A percentile compares a stretch with the other conserved stretches of the same genome.
Conservation (phyloP, 1,140 invertebrate species). For the Lepidostoma basale region DNA sequence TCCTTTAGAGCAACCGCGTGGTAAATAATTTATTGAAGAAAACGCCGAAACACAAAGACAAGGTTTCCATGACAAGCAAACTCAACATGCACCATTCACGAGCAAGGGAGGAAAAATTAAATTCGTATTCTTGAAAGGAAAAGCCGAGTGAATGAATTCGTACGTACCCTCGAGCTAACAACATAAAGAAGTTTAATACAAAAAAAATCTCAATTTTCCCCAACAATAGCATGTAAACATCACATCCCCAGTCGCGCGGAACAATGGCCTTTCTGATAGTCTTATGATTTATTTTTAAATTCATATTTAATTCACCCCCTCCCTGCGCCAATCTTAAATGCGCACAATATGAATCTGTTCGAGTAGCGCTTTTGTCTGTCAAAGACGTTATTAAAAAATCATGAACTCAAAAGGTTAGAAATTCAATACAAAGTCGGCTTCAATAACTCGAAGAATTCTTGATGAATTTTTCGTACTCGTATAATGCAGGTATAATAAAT, state of each 20-base stretch:
- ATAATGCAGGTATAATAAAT: no score
- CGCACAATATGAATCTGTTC: constrained; percentile 23
- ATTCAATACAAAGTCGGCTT: constrained; percentile 15
- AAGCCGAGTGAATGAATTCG: constrained; percentile 42
- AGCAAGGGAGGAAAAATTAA: constrained; percentile 40
- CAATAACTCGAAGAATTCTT: no score
- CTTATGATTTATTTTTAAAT: constrained; percentile 39
- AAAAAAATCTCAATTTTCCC: constrained; percentile 45
- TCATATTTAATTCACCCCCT: constrained; percentile 38
- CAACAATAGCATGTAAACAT: constrained; percentile 46
- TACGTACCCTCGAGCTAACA: constrained; percentile 14
- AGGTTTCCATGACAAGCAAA: constrained; percentile 43
- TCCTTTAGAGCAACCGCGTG: no score
- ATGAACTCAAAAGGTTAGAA: constrained; percentile 25
- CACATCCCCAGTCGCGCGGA: constrained; percentile 19
- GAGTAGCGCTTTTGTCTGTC: constrained; percentile 35
- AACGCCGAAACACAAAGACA: constrained; percentile 36
- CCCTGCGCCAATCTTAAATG: not conserved
- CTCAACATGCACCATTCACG: constrained; percentile 37
- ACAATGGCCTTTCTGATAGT: constrained; percentile 43
- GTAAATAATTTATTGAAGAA: no score
- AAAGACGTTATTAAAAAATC: constrained; percentile 41
- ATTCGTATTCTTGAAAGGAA: constrained; percentile 44
- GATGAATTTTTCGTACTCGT: no score
- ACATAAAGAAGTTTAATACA: constrained; percentile 36